phyloP scores from a whole-genome alignment of 2,797 vertebrate genomes.

The Peromyscus attwateri region DNA sequence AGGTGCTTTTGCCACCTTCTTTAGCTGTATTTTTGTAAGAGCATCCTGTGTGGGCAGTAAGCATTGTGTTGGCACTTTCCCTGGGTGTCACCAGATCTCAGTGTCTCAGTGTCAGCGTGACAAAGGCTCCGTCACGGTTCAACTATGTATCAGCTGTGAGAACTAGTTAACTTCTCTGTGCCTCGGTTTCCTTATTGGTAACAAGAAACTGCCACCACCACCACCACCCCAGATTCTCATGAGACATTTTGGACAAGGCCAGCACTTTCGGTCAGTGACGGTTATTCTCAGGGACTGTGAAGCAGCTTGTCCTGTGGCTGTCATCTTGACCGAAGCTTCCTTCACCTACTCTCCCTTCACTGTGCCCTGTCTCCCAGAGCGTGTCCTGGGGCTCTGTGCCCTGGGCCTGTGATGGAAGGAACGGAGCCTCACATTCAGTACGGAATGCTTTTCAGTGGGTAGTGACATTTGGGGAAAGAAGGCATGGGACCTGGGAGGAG shows the following conservation, averaged over 20 bases:
- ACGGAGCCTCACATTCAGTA: background rate
- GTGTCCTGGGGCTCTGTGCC: background rate
- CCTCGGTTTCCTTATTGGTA: background rate
- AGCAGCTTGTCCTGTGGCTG: no score
- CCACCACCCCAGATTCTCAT: background rate
- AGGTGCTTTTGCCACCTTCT: no score
- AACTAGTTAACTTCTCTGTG: background rate
- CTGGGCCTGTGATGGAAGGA: background rate
- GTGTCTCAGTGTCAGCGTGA: background rate
- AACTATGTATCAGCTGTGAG: background rate
- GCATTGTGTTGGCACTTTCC: background rate
- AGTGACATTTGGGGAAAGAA: background rate
- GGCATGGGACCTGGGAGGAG: background rate
- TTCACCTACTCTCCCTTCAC: fast-evolving
- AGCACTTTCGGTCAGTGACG: fast-evolving
- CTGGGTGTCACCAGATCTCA: background rate
- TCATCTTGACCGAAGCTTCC: background rate
- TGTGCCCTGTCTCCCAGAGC: background rate
- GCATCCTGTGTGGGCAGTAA: background rate
- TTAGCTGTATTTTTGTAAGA: background rate
- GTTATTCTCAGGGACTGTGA: fast-evolving
- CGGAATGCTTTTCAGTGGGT: background rate
- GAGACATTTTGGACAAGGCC: background rate
- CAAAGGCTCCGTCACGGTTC: background rate
- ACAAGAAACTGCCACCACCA: background rate